Base-by-base conservation (phyloP, 2,113 vertebrate genomes). In the Amia ocellicauda region DNA sequence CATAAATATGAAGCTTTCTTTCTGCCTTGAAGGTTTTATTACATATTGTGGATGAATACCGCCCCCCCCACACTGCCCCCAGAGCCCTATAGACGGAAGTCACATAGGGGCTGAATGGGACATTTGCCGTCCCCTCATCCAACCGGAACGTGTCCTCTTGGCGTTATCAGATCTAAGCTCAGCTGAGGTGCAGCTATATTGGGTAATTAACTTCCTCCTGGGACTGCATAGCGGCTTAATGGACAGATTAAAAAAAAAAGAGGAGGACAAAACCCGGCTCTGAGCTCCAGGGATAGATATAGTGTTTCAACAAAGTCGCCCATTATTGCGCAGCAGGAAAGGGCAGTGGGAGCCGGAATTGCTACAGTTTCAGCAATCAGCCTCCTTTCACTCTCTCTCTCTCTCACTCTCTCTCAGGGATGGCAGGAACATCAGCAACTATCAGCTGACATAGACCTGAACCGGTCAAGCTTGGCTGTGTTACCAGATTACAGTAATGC, bases 241-340 rank as follows among this genome's bases (percentile, higher is more conserved):
- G 42, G 52, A 28, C 16, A 65, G 53, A 49, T 23, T 1, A 42
- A 22, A 55, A 40, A 40, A 28, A 58, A 41, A 58, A 47, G 11
- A 20, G 42, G 13, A 49, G 20, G 23, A 23, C 17, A 41, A 56
- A 31, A 29, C 22, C 9, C 45, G 24, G 45, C 31, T 64, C 42
- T 58, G 14, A 28, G 22, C 62, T 19, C 36, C 61, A 28, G 16
- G 29, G 62, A 41, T 27, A 24, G 11, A 42, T 54, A 55, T 63
- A 31, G 20, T 43, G 23, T 63, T 63, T 63, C 62, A 19, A 51
- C 36, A 55, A 26, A 42, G 36, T n/a, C 43, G 10, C n/a, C 50
- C 50, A 28, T 55, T 54, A 54, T 53, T 22, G n/a, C 16, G 63
- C n/a, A 57, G 41, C 11, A 57, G 54, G 42, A 47, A 47, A 47